Base-by-base conservation (phyloP, 2,797 vertebrate species). In the Poeciliopsis presidionis region DNA sequence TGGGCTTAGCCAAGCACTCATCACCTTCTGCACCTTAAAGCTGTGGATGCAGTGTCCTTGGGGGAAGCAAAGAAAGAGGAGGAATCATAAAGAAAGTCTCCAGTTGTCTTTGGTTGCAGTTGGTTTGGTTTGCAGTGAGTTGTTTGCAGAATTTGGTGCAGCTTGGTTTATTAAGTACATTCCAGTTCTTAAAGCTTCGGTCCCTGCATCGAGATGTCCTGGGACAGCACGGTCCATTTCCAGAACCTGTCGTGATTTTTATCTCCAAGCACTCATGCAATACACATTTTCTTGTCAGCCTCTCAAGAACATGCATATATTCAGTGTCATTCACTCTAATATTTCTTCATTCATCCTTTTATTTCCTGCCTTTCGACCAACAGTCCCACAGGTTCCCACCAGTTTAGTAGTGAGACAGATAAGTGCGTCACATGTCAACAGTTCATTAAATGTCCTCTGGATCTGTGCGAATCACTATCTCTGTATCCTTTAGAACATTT, bases 51-150 rank as follows among this genome's bases (percentile, higher is more conserved):
- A 74, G 75, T 84, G 90, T 92, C 90, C 87, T 79, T 51, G 41
- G 72, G 72, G 73, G 59, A 51, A 46, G 39, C 74, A 74, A 72
- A 81, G 80, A 30, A 20, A 77, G 22, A 46, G 86, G 86, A 78
- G 84, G 83, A 89, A 87, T 89, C 80, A 76, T 79, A 73, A 91
- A 83, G 89, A 89, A 90, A 90, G 86, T 93, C 88, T 93, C 91
- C 92, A 86, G 91, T 94, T 94, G 91, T 96, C 95, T 96, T 96
- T 95, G 95, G 95, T 93, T 61, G 57, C 87, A 70, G 73, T 82
- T 82, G 77, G 77, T 93, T 92, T 94, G 88, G 88, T 93, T 93
- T 89, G 81, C 83, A 91, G 90, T 84, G 65, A 76, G 80, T 90
- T 81, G 84, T 76, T 85, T 80, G 78, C 77, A 90, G 88, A 83